phyloP scores from a whole-genome alignment of 2,888 invertebrate species.

The Pocota personata region DNA sequence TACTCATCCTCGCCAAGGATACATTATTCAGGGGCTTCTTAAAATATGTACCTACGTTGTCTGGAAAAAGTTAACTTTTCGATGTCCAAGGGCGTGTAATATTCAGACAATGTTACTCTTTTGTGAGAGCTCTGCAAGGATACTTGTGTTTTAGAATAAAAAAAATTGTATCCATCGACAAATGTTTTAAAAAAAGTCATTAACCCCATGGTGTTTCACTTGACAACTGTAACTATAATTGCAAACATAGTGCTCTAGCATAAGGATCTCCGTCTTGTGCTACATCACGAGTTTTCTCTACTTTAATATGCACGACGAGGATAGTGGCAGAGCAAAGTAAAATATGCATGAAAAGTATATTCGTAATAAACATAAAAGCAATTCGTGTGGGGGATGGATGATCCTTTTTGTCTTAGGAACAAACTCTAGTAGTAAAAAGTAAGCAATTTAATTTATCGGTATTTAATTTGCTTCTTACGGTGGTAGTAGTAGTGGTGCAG shows the following conservation, averaged over 20 bases:
- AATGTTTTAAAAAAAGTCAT: constrained; percentile 16
- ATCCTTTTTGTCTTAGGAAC: neutral
- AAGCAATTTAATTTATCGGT: constrained; percentile 58
- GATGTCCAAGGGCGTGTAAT: constrained; percentile 11
- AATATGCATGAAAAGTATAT: neutral
- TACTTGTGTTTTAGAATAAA: neutral
- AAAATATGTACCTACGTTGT: neutral
- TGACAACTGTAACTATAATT: constrained; percentile 1
- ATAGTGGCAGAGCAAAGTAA: neutral
- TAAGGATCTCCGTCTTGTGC: neutral
- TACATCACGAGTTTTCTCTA: neutral
- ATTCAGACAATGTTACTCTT: constrained; percentile 6
- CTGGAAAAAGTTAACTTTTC: neutral
- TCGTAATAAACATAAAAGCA: constrained; percentile 28
- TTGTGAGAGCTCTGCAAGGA: neutral
- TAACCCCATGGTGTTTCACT: neutral
- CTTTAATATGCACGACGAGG: neutral
- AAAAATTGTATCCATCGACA: neutral
- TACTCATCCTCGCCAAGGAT: constrained; percentile 4
- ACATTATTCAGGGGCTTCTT: constrained; percentile 35
- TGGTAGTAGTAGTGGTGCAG: constrained; percentile 4
- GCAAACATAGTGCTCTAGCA: neutral
- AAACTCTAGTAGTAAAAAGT: constrained; percentile 16
- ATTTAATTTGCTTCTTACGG: constrained; percentile 35
- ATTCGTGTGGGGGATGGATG: neutral